Percentiles rank a stretch among this genome's conserved stretches.
Evolutionary conservation across 2,888 invertebrate species (phyloP).

Genomic region (Drosophila engyochracea): DNA sequence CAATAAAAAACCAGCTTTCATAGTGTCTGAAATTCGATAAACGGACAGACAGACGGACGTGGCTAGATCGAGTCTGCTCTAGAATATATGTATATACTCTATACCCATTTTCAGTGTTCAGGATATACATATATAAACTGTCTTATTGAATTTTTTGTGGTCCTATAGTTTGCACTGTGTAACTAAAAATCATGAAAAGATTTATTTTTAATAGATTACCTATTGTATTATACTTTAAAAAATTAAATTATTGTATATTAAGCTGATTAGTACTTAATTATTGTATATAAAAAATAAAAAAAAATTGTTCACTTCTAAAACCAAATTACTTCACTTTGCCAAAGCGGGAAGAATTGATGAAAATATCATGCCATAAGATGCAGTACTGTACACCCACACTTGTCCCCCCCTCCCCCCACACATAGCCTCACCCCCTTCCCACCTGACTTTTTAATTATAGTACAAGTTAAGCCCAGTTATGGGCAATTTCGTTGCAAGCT

Average conservation of each 20-base stretch:
- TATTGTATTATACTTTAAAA: not conserved
- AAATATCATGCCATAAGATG: not conserved
- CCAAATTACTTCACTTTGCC: not conserved
- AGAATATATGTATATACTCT: too few relatives aligned
- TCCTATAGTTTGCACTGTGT: not conserved
- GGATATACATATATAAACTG: not conserved
- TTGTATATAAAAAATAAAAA: not conserved
- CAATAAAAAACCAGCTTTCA: not conserved
- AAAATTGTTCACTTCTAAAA: not conserved
- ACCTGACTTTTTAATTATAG: slow-evolving; percentile 32
- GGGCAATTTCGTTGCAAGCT: slow-evolving; percentile 15
- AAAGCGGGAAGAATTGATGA: not conserved
- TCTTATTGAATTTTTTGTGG: not conserved
- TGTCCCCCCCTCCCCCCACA: fast-evolving
- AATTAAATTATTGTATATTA: not conserved
- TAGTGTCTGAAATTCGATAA: not conserved
- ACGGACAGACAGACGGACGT: not conserved
- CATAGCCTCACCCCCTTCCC: too few relatives aligned
- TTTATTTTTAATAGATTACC: not conserved
- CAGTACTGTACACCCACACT: not conserved
- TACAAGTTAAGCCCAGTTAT: slow-evolving; percentile 21
- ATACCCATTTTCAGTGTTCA: too few relatives aligned
- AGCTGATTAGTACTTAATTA: not conserved
- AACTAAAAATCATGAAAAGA: not conserved
- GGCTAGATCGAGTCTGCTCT: too few relatives aligned